A percentile compares a stretch with the other conserved stretches of the same genome.
These are phyloP conservation scores for Chionis minor DNA, from an alignment of 2,113 vertebrate genomes.

Conservation along the genomic window DNA sequence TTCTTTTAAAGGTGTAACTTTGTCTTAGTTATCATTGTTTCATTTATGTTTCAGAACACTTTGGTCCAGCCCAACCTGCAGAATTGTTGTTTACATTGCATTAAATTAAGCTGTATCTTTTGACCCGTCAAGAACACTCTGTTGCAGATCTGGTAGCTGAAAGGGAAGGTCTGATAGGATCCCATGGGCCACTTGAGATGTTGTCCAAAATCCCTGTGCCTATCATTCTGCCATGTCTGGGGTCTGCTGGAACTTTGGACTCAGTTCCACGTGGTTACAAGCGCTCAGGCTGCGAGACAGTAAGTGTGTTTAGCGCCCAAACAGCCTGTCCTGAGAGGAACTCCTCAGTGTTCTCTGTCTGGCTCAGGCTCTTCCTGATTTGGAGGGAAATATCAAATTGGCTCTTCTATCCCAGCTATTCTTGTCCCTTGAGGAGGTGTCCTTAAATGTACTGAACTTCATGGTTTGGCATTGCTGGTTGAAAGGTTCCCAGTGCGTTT, in stretches of 20 bases:
- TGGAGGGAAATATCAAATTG: not conserved
- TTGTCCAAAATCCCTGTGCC: not conserved
- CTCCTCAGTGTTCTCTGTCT: not conserved
- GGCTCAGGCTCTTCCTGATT: not conserved
- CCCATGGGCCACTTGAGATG: not conserved
- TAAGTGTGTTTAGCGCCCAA: not conserved
- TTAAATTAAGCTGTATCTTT: not conserved
- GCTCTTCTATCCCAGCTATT: not conserved
- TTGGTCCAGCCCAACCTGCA: not conserved
- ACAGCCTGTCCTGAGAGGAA: not conserved
- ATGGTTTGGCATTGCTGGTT: not conserved
- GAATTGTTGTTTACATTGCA: not conserved
- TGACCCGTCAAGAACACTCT: not conserved
- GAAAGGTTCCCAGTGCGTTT: not conserved
- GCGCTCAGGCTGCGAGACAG: not conserved
- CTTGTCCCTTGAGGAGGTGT: not conserved
- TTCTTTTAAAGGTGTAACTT: not conserved
- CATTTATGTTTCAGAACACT: not conserved
- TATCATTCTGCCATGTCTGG: accelerated
- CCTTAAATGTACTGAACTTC: not conserved
- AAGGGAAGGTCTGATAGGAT: not conserved
- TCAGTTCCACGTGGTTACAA: not conserved
- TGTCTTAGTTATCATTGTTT: not conserved
- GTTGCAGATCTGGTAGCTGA: not conserved
- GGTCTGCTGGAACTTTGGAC: not conserved